Evolutionary conservation across 2,113 vertebrate species (phyloP).

Genomic region (Neoarius graeffei): DNA sequence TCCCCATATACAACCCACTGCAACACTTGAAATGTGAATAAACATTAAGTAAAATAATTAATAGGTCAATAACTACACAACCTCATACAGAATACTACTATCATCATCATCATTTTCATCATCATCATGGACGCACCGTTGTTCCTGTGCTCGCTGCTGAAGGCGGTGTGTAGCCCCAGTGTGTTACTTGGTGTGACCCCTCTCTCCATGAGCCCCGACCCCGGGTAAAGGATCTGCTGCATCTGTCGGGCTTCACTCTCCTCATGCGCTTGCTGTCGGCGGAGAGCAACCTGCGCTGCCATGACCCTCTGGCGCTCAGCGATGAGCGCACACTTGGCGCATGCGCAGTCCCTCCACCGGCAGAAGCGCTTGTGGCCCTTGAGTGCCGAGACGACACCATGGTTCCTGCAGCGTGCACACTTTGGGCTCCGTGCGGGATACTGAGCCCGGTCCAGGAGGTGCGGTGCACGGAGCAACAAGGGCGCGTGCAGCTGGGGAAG

Average conservation of each 20-base stretch:
- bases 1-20: too few species aligned
- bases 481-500: constrained; percentile 67
- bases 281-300: constrained; percentile 89
- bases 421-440: constrained; percentile 81
- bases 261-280: constrained; percentile 89
- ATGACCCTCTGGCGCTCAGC: constrained; percentile 90
- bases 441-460: constrained; percentile 72
- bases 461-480: constrained; percentile 48
- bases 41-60: neutral
- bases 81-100: neutral
- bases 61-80: neutral
- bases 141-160: neutral
- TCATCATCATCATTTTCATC: too few species aligned
- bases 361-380: constrained; percentile 93
- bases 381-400: constrained; percentile 87
- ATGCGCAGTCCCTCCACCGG: constrained; percentile 87
- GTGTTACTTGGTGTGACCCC: constrained; percentile 27
- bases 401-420: constrained; percentile 87
- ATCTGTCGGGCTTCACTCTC: constrained; percentile 80
- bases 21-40: too few species aligned
- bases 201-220: constrained; percentile 53
- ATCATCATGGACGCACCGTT: neutral
- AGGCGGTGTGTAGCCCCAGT: neutral
- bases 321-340: constrained; percentile 87
- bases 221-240: constrained; percentile 70